Base-by-base conservation (phyloP, 92 coral and sea anemone species). In the Epizoanthus illoricatus region DNA sequence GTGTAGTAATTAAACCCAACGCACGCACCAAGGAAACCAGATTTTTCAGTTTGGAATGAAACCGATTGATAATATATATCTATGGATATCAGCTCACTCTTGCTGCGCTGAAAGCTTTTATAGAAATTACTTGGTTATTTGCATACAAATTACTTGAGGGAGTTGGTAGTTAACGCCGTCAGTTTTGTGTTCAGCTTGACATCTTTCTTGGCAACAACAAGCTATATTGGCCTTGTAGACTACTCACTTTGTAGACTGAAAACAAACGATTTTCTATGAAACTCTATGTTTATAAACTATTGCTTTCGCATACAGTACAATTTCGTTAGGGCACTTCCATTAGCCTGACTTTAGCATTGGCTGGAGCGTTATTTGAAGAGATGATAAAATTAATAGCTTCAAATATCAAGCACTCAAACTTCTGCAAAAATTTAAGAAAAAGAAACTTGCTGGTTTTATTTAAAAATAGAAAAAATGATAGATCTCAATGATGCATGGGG, bases 11-110 rank as follows among this genome's bases (percentile, higher is more conserved):
- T 62, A 62, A 78, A 61, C 82, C 52, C 45, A 36, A 63, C 6
- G 21, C 21, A 78, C 41, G 58, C 72, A n/a, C 82, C 61, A 78
- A 42, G 82, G 71, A 19, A 78, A 62, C 82, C 56, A 15, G 9
- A 21, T 43, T 36, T 78, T 63, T 63, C 57, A 20, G 17, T 49
- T 78, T 18, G 71, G 82, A 78, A 78, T 64, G 82, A 78, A 78
- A 63, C 45, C 36, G 52, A 61, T 17, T 61, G 70, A 76, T 61
- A 20, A 28, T 24, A 76, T 18, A 64, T 43, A 62, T 19, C 71
- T n/a, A 45, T 78, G 49, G 68, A 61, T 18, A 76, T 76, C 61
- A 61, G 65, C 20, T 62, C 21, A 4, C 39, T 74, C n/a, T 74
- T 57, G 24, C 20, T 23, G 59, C 33, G 12, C 5, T 74, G 47